These are phyloP conservation scores for Tenualosa thibaudeaui DNA, from an alignment of 2,797 vertebrate species.

Conservation along the genomic window DNA sequence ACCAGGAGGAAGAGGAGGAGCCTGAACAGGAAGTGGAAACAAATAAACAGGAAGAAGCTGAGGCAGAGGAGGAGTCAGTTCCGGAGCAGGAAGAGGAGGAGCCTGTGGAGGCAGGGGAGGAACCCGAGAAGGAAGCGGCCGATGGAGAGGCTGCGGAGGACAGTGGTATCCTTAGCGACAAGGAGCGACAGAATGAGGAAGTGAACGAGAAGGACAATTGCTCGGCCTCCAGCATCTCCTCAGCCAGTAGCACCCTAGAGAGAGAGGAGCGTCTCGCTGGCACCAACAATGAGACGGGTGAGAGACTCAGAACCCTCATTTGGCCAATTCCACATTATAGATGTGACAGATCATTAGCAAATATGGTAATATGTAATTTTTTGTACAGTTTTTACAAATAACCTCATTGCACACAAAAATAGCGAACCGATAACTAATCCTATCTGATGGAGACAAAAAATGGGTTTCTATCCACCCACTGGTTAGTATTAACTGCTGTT, in stretches of 20 bases:
- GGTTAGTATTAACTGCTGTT: too few relatives aligned
- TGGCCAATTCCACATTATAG: too few relatives aligned
- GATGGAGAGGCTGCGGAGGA: conserved; percentile 76
- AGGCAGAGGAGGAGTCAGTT: conserved; percentile 79
- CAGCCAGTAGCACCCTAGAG: conserved; percentile 93
- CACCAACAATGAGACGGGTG: conserved; percentile 80
- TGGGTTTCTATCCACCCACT: too few relatives aligned
- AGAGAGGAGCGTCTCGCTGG: conserved; percentile 84
- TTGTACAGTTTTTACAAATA: too few relatives aligned
- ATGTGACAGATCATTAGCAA: too few relatives aligned
- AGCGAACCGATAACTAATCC: too few relatives aligned
- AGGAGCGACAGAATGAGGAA: conserved; percentile 92
- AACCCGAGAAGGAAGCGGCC: conserved; percentile 49
- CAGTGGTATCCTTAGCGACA: conserved; percentile 88
- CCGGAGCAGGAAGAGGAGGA: conserved; percentile 70
- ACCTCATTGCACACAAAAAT: too few relatives aligned
- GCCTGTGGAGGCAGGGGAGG: conserved; percentile 59
- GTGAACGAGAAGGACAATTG: conserved; percentile 96
- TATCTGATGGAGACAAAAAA: too few relatives aligned
- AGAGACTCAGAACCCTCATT: conserved; percentile 24
- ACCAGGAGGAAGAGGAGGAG: conserved; percentile 36
- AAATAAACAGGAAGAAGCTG: conserved; percentile 53
- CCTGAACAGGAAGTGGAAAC: conserved; percentile 46
- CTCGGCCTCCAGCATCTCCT: conserved; percentile 94
- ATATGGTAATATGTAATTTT: too few relatives aligned